phyloP scores from a whole-genome alignment of 2,113 vertebrate species.

The Parotia lawesii region DNA sequence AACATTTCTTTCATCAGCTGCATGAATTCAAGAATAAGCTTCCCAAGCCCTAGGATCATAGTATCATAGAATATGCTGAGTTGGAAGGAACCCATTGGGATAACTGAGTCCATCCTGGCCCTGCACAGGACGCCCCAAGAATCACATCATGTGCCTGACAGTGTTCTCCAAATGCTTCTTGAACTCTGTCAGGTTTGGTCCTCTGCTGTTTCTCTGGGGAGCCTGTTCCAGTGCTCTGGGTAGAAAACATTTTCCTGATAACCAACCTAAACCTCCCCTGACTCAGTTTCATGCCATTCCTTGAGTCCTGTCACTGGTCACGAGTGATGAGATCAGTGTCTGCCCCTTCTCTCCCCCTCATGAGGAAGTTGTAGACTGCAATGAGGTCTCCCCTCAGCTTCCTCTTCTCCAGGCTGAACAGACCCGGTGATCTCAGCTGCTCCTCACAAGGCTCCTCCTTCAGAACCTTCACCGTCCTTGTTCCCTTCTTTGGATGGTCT shows the following conservation, averaged over 20 bases:
- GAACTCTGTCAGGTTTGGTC: not conserved
- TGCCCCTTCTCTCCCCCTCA: not conserved
- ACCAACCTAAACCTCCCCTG: not conserved
- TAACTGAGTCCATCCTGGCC: not conserved
- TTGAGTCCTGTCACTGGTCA: not conserved
- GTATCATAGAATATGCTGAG: not conserved
- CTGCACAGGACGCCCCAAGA: not conserved
- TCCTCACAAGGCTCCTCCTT: not conserved
- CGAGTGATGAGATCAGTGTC: not conserved
- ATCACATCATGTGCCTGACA: not conserved
- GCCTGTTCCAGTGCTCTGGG: not conserved
- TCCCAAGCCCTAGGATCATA: not conserved
- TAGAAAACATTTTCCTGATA: not conserved
- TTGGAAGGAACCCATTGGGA: not conserved
- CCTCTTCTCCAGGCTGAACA: not conserved
- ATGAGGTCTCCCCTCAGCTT: not conserved
- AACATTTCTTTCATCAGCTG: not conserved
- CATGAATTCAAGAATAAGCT: not conserved
- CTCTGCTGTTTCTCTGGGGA: not conserved
- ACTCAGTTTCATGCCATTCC: not conserved
- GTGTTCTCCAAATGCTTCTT: not conserved
- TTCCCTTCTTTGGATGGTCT: not conserved
- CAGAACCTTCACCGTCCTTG: rapidly evolving
- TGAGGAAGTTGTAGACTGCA: not conserved
- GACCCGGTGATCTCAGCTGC: not conserved